These are phyloP conservation scores for honey bee (Apis mellifera) DNA, from an alignment of 1,140 invertebrate genomes.

Conservation along the genomic window Amel_HAv3.1 CM009943.2:9765001-9765500, in stretches of 20 bases:
- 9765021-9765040: constrained; percentile 22
- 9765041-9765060: constrained; percentile 27
- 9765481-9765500: too few relatives aligned
- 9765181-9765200: constrained; percentile 46
- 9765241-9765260: constrained; percentile 34
- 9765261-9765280: background rate
- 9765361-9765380: too few relatives aligned
- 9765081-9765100: constrained; percentile 60
- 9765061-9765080: constrained; percentile 31
- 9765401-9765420: too few relatives aligned
- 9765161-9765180: constrained; percentile 45
- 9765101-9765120: constrained; percentile 66
- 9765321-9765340: background rate
- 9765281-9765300: background rate
- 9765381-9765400: too few relatives aligned
- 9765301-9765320: background rate
- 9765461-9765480: too few relatives aligned
- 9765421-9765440: too few relatives aligned
- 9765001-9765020: constrained; percentile 47
- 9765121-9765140: constrained; percentile 61
- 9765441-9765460: too few relatives aligned
- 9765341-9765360: too few relatives aligned
- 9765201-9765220: constrained; percentile 8
- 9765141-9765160: constrained; percentile 52
- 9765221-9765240: constrained; percentile 25